These are phyloP conservation scores for Nixonia krombeini DNA, from an alignment of 1,140 invertebrate genomes.

Conservation along the genomic window DNA sequence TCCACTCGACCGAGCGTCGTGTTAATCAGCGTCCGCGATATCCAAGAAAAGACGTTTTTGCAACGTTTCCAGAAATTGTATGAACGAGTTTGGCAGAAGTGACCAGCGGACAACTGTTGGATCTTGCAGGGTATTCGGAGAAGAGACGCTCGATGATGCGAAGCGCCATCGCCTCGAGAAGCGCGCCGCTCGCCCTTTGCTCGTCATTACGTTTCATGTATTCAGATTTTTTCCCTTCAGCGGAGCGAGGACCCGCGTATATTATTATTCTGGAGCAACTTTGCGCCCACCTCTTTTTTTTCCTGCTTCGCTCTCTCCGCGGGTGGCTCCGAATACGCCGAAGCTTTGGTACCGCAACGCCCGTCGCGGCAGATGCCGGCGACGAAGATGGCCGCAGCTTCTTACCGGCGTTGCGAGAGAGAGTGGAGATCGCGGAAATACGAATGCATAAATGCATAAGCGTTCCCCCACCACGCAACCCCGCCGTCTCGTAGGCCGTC, in stretches of 20 bases:
- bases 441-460: conserved; percentile 74
- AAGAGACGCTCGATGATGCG: conserved; percentile 11
- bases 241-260: conserved; percentile 60
- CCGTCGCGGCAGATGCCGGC: conserved; percentile 33
- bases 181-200: conserved; percentile 57
- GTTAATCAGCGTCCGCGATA: too few species aligned
- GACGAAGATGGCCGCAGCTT: conserved; percentile 55
- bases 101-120: too few species aligned
- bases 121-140: conserved; percentile 10
- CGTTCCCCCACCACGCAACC: conserved; percentile 55
- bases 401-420: conserved; percentile 52
- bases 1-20: too few species aligned
- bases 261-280: conserved; percentile 73
- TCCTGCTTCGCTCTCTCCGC: conserved; percentile 29
- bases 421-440: conserved; percentile 67
- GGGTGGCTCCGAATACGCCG: conserved; percentile 30
- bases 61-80: too few species aligned
- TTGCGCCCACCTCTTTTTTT: conserved; percentile 57
- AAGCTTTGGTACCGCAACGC: conserved; percentile 43
- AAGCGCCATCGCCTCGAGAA: conserved; percentile 45
- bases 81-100: too few species aligned
- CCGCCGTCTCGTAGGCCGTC: conserved; percentile 31
- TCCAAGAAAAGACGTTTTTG: too few species aligned
- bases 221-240: conserved; percentile 69
- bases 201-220: conserved; percentile 71